Evolutionary conservation across 1,140 invertebrate species (phyloP).

Genomic region (Adoxophyes honmai): DNA sequence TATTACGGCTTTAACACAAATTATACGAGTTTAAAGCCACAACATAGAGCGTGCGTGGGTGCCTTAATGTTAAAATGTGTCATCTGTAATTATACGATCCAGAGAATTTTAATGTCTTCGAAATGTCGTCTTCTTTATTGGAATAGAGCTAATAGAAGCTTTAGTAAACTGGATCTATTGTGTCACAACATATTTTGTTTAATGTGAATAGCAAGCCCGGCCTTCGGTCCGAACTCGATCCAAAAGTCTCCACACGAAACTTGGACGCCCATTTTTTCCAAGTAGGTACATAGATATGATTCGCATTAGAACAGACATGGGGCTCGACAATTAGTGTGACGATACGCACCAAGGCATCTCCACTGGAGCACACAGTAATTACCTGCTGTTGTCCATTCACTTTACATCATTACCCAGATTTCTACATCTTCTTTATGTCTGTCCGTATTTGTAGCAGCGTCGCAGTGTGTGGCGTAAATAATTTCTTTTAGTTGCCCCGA

Average conservation of each 20-base stretch:
- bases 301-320: not conserved
- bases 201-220: constrained; percentile 26
- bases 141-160: constrained; percentile 48
- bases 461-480: constrained; percentile 65
- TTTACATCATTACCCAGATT: constrained; percentile 58
- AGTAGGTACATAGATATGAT: too few relatives aligned
- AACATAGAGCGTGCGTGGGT: constrained; percentile 68
- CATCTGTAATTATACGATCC: constrained; percentile 71
- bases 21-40: constrained; percentile 73
- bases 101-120: constrained; percentile 69
- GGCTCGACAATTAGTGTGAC: constrained; percentile 48
- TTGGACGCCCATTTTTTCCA: constrained; percentile 19
- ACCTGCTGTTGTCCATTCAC: constrained; percentile 60
- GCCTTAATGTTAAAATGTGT: constrained; percentile 74
- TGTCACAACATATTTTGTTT: constrained; percentile 56
- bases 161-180: constrained; percentile 62
- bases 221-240: too few relatives aligned
- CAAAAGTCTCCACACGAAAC: too few relatives aligned
- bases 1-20: constrained; percentile 76
- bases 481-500: constrained; percentile 52
- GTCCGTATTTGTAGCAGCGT: constrained; percentile 45
- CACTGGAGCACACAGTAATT: constrained; percentile 50
- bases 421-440: constrained; percentile 55
- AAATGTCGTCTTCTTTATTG: constrained; percentile 70
- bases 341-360: constrained; percentile 56